A percentile compares a stretch with the other conserved stretches of the same genome.
Evolutionary conservation across 2,113 vertebrate genomes (phyloP).

Genomic region (Siphamia tubifer): DNA sequence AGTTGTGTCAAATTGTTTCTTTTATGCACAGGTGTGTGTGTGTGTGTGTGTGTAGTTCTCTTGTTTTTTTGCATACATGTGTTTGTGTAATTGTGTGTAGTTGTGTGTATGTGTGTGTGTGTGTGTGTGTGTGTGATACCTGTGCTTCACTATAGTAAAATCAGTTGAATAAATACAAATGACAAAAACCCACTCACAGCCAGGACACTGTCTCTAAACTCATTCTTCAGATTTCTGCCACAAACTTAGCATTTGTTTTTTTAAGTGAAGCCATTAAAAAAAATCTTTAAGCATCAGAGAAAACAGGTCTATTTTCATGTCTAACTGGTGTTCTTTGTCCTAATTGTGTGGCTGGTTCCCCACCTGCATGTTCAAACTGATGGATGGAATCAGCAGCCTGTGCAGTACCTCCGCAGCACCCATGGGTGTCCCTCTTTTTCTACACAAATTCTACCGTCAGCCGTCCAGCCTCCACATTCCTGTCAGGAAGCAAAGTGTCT

Average conservation of each 20-base stretch:
- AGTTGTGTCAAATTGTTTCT: too few relatives aligned
- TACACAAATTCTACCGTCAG: conserved; percentile 51
- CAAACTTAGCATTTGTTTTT: too few relatives aligned
- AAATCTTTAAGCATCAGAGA: not conserved
- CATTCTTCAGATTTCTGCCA: too few relatives aligned
- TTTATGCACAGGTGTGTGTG: too few relatives aligned
- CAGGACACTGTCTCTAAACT: not conserved
- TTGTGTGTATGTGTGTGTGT: too few relatives aligned
- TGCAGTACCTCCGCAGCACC: conserved; percentile 72
- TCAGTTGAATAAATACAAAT: too few relatives aligned
- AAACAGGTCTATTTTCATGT: not conserved
- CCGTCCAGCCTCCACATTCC: conserved; percentile 1
- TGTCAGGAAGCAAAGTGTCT: not conserved
- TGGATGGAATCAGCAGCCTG: not conserved
- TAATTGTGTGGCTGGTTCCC: not conserved
- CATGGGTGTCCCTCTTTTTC: conserved; percentile 84
- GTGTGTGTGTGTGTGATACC: conserved; percentile 68
- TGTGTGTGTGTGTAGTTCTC: too few relatives aligned
- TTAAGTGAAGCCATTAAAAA: not conserved
- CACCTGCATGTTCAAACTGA: not conserved
- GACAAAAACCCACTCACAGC: not conserved
- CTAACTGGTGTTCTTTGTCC: not conserved
- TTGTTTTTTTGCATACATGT: too few relatives aligned
- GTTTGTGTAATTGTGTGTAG: too few relatives aligned
- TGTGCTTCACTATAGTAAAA: too few relatives aligned